Evolutionary conservation across 2,888 invertebrate species (phyloP), one percentile per base, ranked within the genome.

Genomic region (Phyllotreta cruciferae): DNA sequence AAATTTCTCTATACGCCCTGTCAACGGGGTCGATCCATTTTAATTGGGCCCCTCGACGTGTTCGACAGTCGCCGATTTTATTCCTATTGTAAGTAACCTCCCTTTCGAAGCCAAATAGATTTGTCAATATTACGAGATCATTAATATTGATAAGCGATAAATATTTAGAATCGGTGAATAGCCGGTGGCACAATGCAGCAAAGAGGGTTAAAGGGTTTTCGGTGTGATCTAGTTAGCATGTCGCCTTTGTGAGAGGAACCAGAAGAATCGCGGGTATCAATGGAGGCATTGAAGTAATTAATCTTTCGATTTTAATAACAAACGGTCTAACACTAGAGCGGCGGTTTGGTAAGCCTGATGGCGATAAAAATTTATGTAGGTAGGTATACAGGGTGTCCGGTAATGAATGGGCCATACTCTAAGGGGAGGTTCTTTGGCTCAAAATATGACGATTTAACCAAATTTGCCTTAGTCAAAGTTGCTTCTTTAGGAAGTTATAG

Each of bases 111-210:
- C 65, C 53, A 47, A 24, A 74, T 75, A 71, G 73, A 74, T 74
- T 74, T 74, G 75, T 75, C 75, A 74, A 71, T 72, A 74, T 74
- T 74, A 74, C 73, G 56, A 68, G 67, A 69, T 73, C 74, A 71
- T 74, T 74, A 75, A 71, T 73, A 74, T 74, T 74, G 74, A 74
- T 67, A 71, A 72, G 71, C 73, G 74, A 73, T 75, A 75, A 75
- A 75, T 75, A 75, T 75, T 75, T 74, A 74, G 75, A 75, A 73
- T 74, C 68, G 71, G 57, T 63, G 62, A 72, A 70, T 67, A 68
- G 65, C 65, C 58, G 66, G 61, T 56, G 52, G 58, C 50, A 70
- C 60, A 62, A 66, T 63, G 62, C 1, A 41, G 41, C 9, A 41
- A n/a, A 41, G 67, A 49, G 44, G 45, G 38, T 24, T 24, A 24